These are phyloP conservation scores for Lacerta agilis DNA, from an alignment of 2,797 vertebrate genomes.

Conservation along the genomic window DNA sequence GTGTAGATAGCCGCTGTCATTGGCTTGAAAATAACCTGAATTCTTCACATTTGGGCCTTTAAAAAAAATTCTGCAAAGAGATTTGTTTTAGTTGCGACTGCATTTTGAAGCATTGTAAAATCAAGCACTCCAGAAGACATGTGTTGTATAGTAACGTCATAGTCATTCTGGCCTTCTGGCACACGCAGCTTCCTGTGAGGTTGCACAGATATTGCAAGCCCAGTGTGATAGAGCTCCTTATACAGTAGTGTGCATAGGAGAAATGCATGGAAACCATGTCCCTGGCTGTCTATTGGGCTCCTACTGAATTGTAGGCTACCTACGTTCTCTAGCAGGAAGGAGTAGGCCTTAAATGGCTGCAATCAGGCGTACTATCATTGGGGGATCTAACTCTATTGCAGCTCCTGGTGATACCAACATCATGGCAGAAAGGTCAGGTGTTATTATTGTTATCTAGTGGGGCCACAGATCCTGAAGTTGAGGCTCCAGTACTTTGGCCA, in stretches of 20 bases:
- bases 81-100: background rate
- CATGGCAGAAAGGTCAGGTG: background rate
- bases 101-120: background rate
- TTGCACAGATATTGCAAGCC: background rate
- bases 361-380: background rate
- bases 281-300: background rate
- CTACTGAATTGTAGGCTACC: background rate
- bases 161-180: background rate
- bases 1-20: background rate
- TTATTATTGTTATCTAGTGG: too few species aligned
- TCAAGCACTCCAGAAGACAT: background rate
- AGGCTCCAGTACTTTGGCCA: too few species aligned
- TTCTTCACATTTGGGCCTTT: background rate
- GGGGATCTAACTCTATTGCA: background rate
- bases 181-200: background rate
- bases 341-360: background rate
- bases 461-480: too few species aligned
- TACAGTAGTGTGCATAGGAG: too few species aligned
- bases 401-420: background rate
- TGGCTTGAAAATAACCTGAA: background rate
- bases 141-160: background rate
- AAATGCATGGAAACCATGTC: background rate
- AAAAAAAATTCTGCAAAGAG: background rate
- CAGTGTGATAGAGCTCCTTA: background rate
- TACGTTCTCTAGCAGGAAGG: background rate